Evolutionary conservation across 2,797 vertebrate species (phyloP).

Genomic region (Pseudotriccus pelzelni): DNA sequence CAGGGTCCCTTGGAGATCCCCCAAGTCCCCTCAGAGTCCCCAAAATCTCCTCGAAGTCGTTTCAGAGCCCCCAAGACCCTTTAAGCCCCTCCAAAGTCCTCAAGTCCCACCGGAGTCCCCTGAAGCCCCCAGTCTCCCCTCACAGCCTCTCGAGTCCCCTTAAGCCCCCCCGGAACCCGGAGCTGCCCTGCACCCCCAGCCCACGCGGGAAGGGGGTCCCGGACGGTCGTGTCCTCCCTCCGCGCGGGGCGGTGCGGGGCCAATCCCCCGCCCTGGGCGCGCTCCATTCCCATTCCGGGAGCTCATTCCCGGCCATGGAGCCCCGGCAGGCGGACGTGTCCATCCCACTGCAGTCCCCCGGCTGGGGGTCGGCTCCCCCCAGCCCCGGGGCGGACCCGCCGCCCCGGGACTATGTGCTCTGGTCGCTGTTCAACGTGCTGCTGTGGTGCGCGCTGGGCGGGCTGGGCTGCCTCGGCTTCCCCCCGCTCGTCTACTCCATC

Average conservation of each 20-base stretch:
- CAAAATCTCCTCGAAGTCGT: not conserved
- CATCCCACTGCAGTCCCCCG: not conserved
- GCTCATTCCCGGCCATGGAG: not conserved
- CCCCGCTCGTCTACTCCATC: conserved; percentile 36
- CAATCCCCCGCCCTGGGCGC: not conserved
- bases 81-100: not conserved
- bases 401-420: conserved; percentile 49
- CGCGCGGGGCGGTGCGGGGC: not conserved
- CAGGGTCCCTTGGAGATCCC: not conserved
- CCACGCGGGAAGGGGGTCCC: not conserved
- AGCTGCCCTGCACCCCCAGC: too few species aligned
- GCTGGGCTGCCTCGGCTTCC: conserved; percentile 48
- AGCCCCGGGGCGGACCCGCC: not conserved
- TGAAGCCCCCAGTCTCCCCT: not conserved
- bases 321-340: not conserved
- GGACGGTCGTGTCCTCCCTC: not conserved
- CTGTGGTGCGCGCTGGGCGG: not conserved
- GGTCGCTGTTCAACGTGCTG: conserved; percentile 51
- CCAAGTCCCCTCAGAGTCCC: not conserved
- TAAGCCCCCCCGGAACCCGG: not conserved
- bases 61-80: too few species aligned
- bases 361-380: not conserved
- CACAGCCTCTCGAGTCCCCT: not conserved
- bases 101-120: too few species aligned
- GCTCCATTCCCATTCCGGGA: not conserved